Conservation (phyloP, 2,888 invertebrate species). For the Hydraecia micacea region DNA sequence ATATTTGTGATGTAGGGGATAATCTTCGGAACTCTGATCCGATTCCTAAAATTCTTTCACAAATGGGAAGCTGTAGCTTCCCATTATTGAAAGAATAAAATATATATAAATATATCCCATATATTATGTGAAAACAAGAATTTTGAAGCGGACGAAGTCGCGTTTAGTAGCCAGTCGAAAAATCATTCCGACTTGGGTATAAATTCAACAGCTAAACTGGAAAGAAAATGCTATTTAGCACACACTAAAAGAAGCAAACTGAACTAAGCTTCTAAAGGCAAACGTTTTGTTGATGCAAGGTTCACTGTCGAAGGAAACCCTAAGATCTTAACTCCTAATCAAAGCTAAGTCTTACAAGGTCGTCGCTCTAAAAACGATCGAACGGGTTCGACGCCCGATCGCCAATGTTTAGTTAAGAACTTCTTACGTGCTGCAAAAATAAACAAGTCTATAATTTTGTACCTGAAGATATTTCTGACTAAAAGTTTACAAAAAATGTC, state of each 20-base stretch:
- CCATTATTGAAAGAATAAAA: neutral
- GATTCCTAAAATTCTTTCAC: neutral
- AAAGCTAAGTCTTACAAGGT: conserved; percentile 78
- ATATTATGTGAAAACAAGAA: neutral
- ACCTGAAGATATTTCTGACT: conserved; percentile 33
- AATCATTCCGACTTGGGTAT: neutral
- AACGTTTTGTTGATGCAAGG: neutral
- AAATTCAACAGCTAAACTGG: neutral
- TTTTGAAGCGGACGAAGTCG: neutral
- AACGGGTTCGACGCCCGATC: conserved; percentile 87
- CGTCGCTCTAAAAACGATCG: conserved; percentile 86
- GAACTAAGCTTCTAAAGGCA: neutral
- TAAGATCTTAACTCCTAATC: conserved; percentile 57
- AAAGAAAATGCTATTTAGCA: neutral
- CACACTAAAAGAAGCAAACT: neutral
- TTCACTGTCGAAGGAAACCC: conserved; percentile 24
- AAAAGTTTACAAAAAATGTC: conserved; percentile 28
- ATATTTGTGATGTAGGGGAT: neutral
- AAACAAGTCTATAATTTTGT: conserved; percentile 54
- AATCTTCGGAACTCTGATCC: neutral
- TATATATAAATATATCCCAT: neutral
- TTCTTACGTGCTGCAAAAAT: conserved; percentile 62
- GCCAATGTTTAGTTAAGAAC: conserved; percentile 67
- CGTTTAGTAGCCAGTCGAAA: neutral
- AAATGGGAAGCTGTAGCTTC: neutral